Base-by-base conservation (phyloP, 2,113 vertebrate genomes). In the Leptosomus discolor region DNA sequence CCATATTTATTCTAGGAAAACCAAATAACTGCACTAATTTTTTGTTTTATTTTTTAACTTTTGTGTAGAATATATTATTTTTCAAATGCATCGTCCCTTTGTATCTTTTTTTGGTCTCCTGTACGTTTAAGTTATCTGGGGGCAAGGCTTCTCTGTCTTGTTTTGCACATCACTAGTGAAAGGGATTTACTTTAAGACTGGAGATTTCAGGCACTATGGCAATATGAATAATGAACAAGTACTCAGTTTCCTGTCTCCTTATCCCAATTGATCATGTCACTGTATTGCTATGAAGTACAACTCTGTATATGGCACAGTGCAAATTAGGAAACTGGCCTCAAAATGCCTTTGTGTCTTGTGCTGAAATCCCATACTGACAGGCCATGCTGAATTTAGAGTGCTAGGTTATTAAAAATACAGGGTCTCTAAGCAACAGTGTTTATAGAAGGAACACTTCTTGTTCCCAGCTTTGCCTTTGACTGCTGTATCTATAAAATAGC, bases 391-490 rank as follows among this genome's bases (percentile, higher is more conserved):
- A 92, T 94, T 96, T 97, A 91, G 90, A 97, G 67, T 50, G 64
- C 63, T 60, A 46, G 67, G 83, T 81, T 94, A 95, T 96, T 96
- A 96, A 97, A 97, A 97, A 96, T 97, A 97, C 92, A 54, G 19
- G 36, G 97, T 97, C 91, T 94, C 97, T 88, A 97, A 95, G 97
- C 96, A 96, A 97, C 97, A 46, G 54, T 94, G 95, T 97, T 96
- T 95, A 88, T 73, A 94, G 88, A 94, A 88, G 67, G 94, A 85
- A 74, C 91, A 78, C 88, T 94, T 82, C 83, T 88, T 84, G 74
- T 94, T 93, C 88, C 30, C 61, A 64, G 87, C 90, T 97, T 92
- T 92, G 94, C 83, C 86, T 92, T 85, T 85, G 88, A 88, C 77
- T 91, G 92, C 77, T 17, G 5, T 77, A 83, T 96, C 94, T 95